Conservation (phyloP, 2,113 vertebrate genomes). For the Arizona elegans region DNA sequence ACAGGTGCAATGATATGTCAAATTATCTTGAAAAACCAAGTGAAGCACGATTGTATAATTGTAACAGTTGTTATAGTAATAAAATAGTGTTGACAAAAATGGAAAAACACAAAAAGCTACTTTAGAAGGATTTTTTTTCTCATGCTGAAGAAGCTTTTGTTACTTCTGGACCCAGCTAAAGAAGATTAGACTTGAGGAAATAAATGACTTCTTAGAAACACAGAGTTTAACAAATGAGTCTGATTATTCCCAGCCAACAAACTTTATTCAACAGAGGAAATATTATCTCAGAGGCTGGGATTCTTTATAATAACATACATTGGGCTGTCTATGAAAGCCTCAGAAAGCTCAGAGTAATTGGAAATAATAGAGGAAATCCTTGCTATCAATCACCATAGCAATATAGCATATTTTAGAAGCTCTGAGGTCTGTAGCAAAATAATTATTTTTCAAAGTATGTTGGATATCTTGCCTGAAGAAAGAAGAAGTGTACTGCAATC, state of each 20-base stretch:
- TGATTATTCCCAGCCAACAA: not conserved
- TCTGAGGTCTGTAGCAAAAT: not conserved
- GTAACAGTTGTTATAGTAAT: not conserved
- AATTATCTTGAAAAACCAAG: not conserved
- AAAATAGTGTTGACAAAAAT: not conserved
- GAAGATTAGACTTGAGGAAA: not conserved
- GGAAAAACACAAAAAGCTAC: not conserved
- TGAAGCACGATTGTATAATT: not conserved
- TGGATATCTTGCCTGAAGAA: not conserved
- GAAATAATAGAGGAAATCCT: conserved; percentile 12
- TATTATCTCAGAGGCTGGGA: not conserved
- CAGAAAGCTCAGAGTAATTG: not conserved
- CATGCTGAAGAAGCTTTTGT: not conserved
- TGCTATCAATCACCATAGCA: not conserved
- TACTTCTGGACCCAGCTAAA: not conserved
- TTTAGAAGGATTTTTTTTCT: not conserved
- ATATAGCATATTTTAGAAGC: not conserved
- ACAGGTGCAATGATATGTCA: not conserved
- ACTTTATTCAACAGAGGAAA: conserved; percentile 1
- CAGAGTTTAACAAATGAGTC: not conserved
- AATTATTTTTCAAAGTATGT: not conserved
- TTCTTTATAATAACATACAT: not conserved
- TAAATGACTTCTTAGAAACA: conserved; percentile 2
- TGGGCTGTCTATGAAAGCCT: not conserved
- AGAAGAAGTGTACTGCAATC: not conserved